Evolutionary conservation across 1,140 invertebrate species (phyloP).

Genomic region (Drosophila gunungcola): DNA sequence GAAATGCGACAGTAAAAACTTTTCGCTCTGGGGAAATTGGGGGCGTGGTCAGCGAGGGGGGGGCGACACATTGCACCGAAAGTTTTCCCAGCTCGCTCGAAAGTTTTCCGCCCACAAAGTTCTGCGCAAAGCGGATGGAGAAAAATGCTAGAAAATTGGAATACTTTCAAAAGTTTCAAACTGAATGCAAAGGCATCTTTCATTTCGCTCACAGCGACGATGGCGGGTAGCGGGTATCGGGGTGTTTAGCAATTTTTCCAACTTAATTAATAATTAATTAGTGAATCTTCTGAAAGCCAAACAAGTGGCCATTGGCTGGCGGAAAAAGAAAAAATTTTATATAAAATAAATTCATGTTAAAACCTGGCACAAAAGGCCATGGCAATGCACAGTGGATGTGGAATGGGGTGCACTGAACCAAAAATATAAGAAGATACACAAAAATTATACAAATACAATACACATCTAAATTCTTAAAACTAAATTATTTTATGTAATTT

Average conservation of each 20-base stretch:
- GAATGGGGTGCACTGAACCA: neutral
- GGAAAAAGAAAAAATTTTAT: constrained; percentile 51
- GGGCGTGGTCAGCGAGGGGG: constrained; percentile 43
- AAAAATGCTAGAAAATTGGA: constrained; percentile 74
- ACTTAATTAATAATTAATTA: constrained; percentile 83
- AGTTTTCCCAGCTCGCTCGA: constrained; percentile 44
- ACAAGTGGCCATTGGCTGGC: constrained; percentile 52
- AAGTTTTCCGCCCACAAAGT: constrained; percentile 57
- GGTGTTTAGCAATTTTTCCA: constrained; percentile 56
- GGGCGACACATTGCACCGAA: constrained; percentile 74
- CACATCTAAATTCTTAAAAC: neutral
- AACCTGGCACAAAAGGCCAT: constrained; percentile 64
- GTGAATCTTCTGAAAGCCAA: constrained; percentile 71
- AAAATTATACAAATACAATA: neutral
- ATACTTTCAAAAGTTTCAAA: constrained; percentile 72
- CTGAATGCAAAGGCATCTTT: constrained; percentile 39
- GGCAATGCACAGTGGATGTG: constrained; percentile 10
- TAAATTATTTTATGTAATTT: too few species aligned
- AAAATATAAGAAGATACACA: neutral
- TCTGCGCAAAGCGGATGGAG: constrained; percentile 44
- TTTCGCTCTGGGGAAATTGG: constrained; percentile 21
- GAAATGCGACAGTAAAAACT: constrained; percentile 81
- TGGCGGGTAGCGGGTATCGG: neutral
- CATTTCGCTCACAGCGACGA: constrained; percentile 6
- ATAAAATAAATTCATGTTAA: constrained; percentile 70